These are phyloP conservation scores for Acyrthosiphon pisum DNA, from an alignment of 1,140 invertebrate species.

Conservation along the genomic window DNA sequence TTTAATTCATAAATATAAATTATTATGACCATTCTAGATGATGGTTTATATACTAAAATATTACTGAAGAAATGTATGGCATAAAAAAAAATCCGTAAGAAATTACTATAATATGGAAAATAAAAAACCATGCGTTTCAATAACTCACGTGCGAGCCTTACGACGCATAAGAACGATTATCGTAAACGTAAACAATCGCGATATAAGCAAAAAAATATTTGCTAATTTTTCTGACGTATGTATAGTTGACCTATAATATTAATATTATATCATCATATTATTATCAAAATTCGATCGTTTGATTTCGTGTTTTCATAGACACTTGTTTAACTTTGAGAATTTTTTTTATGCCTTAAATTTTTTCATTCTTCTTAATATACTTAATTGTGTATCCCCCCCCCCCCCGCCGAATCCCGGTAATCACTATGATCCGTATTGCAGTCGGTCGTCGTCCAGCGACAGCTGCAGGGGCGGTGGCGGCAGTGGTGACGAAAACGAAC, in stretches of 20 bases:
- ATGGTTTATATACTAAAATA: background rate
- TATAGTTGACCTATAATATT: background rate
- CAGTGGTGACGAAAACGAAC: background rate
- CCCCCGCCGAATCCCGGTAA: background rate
- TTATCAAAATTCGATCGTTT: background rate
- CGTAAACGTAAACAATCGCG: background rate
- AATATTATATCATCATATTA: background rate
- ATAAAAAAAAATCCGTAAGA: background rate
- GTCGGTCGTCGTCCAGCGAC: background rate
- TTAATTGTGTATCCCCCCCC: background rate
- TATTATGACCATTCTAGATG: background rate
- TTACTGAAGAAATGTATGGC: background rate
- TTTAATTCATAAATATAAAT: background rate
- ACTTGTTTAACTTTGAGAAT: background rate
- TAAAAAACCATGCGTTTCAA: background rate
- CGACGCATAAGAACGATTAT: background rate
- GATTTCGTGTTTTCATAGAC: background rate
- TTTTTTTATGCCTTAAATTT: background rate
- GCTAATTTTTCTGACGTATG: background rate
- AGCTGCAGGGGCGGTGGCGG: background rate
- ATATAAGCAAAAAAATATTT: background rate
- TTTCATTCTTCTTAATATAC: background rate
- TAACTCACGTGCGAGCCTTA: background rate
- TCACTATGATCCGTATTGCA: background rate
- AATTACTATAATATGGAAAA: background rate